A percentile compares a stretch with the other conserved stretches of the same genome.
Evolutionary conservation across 2,888 invertebrate species (phyloP).

Genomic region (Agriotes lineatus): DNA sequence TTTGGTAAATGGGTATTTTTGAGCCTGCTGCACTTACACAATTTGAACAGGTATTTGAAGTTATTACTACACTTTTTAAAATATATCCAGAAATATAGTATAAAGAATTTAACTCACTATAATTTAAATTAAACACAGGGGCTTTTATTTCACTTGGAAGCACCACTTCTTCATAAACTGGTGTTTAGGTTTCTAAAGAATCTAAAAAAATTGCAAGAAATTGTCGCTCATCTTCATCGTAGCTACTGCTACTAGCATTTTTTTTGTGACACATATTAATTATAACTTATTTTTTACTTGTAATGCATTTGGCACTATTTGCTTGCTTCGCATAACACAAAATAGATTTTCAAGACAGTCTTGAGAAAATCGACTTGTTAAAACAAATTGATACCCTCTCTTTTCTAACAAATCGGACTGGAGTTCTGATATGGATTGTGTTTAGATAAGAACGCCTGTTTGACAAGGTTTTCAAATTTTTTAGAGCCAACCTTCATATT

Average conservation of each 20-base stretch:
- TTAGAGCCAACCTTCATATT: no score
- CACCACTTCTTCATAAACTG: constrained; percentile 19
- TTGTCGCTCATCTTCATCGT: constrained; percentile 45
- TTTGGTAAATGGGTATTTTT: constrained; percentile 1
- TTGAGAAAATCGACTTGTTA: constrained; percentile 47
- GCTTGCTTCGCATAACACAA: constrained; percentile 41
- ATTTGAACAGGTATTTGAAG: constrained; percentile 1
- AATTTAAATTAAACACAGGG: constrained; percentile 35
- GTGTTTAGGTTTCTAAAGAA: constrained; percentile 3
- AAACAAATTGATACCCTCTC: constrained; percentile 42
- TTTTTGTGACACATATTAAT: constrained; percentile 46
- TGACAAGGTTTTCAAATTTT: no score
- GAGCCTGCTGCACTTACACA: constrained; percentile 1
- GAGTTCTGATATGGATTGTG: constrained; percentile 44
- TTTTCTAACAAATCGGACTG: constrained; percentile 41
- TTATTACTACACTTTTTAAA: not conserved
- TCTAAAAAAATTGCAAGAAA: constrained; percentile 45
- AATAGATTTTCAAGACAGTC: constrained; percentile 49
- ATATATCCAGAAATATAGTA: constrained; percentile 39
- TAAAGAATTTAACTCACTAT: constrained; percentile 45
- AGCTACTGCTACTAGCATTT: constrained; percentile 42
- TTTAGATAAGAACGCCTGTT: no score
- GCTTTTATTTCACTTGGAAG: constrained; percentile 4
- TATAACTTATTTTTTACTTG: constrained; percentile 48
- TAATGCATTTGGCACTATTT: constrained; percentile 41